Conservation (phyloP, 2,797 vertebrate genomes). For the Otolemur crassicaudatus region DNA sequence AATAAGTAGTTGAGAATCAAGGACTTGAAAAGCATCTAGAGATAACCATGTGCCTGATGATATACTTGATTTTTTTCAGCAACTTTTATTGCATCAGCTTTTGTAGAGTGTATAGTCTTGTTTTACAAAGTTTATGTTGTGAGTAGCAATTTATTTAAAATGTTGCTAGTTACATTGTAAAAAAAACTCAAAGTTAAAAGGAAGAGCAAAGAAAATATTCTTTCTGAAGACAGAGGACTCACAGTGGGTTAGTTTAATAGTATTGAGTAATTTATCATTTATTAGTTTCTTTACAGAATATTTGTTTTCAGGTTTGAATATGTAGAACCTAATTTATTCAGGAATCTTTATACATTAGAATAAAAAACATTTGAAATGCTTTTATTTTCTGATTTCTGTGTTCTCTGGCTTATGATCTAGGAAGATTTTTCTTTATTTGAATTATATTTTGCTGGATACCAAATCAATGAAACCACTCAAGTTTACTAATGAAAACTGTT, state of each 20-base stretch:
- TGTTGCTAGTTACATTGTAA: conserved; percentile 8
- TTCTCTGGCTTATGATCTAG: conserved; percentile 32
- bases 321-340: conserved; percentile 48
- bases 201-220: not conserved
- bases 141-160: conserved; percentile 29
- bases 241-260: not conserved
- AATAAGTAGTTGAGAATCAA: conserved; percentile 4
- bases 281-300: not conserved
- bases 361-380: conserved; percentile 51
- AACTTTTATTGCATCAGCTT: conserved; percentile 27
- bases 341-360: conserved; percentile 42
- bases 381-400: conserved; percentile 11
- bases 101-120: conserved; percentile 33
- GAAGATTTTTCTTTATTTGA: conserved; percentile 46
- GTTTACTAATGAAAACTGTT: conserved; percentile 52
- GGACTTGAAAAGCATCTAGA: not conserved
- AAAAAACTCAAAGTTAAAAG: conserved; percentile 37
- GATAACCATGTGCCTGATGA: not conserved
- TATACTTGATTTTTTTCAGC: not conserved
- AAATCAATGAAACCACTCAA: conserved; percentile 48
- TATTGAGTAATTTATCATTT: not conserved
- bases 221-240: conserved; percentile 4
- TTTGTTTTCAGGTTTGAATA: conserved; percentile 36
- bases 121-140: conserved; percentile 13
- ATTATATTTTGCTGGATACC: conserved; percentile 30